Conservation (phyloP, 2,888 invertebrate genomes). For the Andricus curvator region DNA sequence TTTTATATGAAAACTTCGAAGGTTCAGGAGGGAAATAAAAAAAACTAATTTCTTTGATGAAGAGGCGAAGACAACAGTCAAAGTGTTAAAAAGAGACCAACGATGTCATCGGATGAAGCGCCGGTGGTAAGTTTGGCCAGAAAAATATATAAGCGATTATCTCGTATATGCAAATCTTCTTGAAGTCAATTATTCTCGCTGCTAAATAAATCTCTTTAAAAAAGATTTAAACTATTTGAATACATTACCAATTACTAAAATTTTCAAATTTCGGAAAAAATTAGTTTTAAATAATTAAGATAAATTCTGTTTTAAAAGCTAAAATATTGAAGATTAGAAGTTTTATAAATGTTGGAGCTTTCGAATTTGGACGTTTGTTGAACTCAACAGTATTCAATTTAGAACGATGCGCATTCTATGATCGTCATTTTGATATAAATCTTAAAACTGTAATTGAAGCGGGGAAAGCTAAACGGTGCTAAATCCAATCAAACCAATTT, state of each 20-base stretch:
- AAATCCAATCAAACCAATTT: too few relatives aligned
- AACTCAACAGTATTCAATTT: too few relatives aligned
- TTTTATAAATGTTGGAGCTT: too few relatives aligned
- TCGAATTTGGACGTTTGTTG: too few relatives aligned
- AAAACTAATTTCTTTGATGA: conserved; percentile 44
- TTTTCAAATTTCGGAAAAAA: too few relatives aligned
- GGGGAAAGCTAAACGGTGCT: too few relatives aligned
- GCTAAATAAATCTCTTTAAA: background rate
- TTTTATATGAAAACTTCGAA: background rate
- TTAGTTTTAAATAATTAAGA: too few relatives aligned
- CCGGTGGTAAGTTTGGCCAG: conserved; percentile 49
- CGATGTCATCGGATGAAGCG: conserved; percentile 54
- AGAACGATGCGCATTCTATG: too few relatives aligned
- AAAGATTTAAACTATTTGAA: background rate
- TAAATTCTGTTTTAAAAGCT: too few relatives aligned
- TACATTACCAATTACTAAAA: background rate
- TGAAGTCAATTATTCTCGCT: background rate
- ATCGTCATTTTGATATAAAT: too few relatives aligned
- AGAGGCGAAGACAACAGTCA: conserved; percentile 43
- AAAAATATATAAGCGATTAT: conserved; percentile 39
- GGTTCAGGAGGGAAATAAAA: background rate
- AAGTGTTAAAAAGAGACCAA: conserved; percentile 65
- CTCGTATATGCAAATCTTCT: background rate
- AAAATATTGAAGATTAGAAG: too few relatives aligned
- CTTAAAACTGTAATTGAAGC: too few relatives aligned